A percentile compares a stretch with the other conserved stretches of the same genome.
These are phyloP conservation scores for Drosophila tristis DNA, from an alignment of 1,140 invertebrate genomes.

Conservation along the genomic window DNA sequence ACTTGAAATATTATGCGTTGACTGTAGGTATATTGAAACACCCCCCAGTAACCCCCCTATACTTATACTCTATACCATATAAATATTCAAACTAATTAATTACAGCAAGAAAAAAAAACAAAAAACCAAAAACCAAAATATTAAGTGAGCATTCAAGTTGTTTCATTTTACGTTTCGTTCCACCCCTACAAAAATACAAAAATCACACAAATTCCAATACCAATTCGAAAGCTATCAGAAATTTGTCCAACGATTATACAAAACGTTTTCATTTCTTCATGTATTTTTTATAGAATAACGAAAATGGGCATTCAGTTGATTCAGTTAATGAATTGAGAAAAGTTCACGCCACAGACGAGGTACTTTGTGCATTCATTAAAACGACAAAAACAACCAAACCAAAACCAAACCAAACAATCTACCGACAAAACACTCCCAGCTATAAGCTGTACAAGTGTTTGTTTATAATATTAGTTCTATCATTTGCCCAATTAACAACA, in stretches of 20 bases:
- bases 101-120: constrained; percentile 62
- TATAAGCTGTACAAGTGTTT: constrained; percentile 43
- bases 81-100: constrained; percentile 63
- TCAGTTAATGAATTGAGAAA: constrained; percentile 84
- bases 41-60: constrained; percentile 35
- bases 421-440: no score
- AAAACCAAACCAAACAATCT: constrained; percentile 43
- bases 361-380: constrained; percentile 84
- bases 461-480: constrained; percentile 61
- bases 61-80: constrained; percentile 47
- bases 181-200: constrained; percentile 9
- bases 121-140: constrained; percentile 35
- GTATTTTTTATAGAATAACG: constrained; percentile 84
- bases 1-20: constrained; percentile 61
- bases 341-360: constrained; percentile 85
- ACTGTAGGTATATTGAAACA: constrained; percentile 72
- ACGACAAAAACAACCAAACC: constrained; percentile 38
- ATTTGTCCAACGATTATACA: constrained; percentile 60
- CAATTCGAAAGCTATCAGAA: constrained; percentile 43
- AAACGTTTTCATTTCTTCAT: constrained; percentile 73
- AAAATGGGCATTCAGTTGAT: constrained; percentile 84
- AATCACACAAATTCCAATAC: constrained; percentile 36
- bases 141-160: constrained; percentile 46
- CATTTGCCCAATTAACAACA: constrained; percentile 62
- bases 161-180: constrained; percentile 18